Conservation (phyloP, 2,888 invertebrate species). For the Drosophila emarginata region DNA sequence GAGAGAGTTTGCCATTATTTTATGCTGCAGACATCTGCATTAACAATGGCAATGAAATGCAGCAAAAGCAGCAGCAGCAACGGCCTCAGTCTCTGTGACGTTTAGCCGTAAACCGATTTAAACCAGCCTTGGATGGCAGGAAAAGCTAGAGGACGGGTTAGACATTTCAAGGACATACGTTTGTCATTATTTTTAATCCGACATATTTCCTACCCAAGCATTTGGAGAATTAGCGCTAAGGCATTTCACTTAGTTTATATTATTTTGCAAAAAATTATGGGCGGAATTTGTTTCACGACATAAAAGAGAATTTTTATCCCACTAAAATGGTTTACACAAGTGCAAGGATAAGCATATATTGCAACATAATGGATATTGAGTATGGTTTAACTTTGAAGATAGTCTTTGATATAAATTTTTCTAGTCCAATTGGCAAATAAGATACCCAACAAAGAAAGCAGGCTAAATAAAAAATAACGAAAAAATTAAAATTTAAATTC, state of each 20-base stretch:
- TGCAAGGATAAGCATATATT: neutral
- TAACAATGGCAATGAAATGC: constrained; percentile 69
- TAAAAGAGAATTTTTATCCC: neutral
- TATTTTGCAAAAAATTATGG: constrained; percentile 28
- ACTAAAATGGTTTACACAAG: constrained; percentile 4
- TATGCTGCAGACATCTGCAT: constrained; percentile 68
- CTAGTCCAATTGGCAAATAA: too few relatives aligned
- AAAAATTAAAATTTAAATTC: too few relatives aligned
- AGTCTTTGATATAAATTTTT: too few relatives aligned
- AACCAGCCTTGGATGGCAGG: constrained; percentile 51
- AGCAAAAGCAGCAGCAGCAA: constrained; percentile 18
- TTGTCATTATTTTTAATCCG: constrained; percentile 65
- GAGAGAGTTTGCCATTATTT: constrained; percentile 47
- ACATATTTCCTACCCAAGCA: constrained; percentile 38
- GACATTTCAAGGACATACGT: constrained; percentile 57
- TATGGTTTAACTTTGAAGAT: too few relatives aligned
- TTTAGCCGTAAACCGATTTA: constrained; percentile 69
- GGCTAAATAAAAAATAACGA: neutral
- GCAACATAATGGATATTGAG: too few relatives aligned
- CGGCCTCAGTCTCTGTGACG: constrained; percentile 46
- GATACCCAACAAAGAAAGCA: too few relatives aligned
- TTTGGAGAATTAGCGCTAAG: constrained; percentile 48
- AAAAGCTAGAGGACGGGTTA: constrained; percentile 8
- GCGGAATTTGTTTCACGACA: constrained; percentile 29
- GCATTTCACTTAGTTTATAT: constrained; percentile 27